A percentile compares a stretch with the other conserved stretches of the same genome.
Evolutionary conservation across 2,888 invertebrate genomes (phyloP).

Genomic region (Hemicrepidius hirtus): DNA sequence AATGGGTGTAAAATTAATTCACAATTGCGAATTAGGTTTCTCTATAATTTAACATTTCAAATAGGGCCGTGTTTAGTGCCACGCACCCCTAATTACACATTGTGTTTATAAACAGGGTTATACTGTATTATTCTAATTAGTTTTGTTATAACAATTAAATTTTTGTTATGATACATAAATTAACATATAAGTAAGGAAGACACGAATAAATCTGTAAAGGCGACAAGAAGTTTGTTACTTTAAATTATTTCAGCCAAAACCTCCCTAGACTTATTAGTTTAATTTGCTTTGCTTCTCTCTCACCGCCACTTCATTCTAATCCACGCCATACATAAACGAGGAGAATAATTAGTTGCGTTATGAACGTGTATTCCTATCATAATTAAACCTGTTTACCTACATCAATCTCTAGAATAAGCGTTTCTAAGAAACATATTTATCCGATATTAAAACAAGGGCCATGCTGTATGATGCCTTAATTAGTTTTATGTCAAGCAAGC

Average conservation of each 20-base stretch:
- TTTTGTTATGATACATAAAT: no score
- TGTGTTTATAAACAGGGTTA: no score
- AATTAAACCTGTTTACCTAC: constrained; percentile 46
- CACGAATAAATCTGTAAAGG: background rate
- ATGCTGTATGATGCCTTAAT: constrained; percentile 36
- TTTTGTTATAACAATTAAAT: background rate
- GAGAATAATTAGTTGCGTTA: constrained; percentile 41
- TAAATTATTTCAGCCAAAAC: constrained; percentile 11
- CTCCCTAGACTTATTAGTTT: constrained; percentile 26
- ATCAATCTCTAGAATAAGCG: constrained; percentile 42
- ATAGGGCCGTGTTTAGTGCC: no score
- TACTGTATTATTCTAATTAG: background rate
- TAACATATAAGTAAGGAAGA: background rate
- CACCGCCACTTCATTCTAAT: constrained; percentile 31
- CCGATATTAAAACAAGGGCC: constrained; percentile 37
- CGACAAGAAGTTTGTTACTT: constrained; percentile 9
- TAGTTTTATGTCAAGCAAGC: constrained; percentile 36
- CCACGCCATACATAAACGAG: constrained; percentile 18
- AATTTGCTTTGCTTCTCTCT: constrained; percentile 17
- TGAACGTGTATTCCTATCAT: constrained; percentile 41
- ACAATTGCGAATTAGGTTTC: no score
- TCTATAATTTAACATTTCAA: no score
- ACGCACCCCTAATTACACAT: no score
- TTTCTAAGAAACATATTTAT: constrained; percentile 42
- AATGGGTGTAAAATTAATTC: no score